Conservation (phyloP, 2,888 invertebrate species). For the Chaitophorus viminalis region DNA sequence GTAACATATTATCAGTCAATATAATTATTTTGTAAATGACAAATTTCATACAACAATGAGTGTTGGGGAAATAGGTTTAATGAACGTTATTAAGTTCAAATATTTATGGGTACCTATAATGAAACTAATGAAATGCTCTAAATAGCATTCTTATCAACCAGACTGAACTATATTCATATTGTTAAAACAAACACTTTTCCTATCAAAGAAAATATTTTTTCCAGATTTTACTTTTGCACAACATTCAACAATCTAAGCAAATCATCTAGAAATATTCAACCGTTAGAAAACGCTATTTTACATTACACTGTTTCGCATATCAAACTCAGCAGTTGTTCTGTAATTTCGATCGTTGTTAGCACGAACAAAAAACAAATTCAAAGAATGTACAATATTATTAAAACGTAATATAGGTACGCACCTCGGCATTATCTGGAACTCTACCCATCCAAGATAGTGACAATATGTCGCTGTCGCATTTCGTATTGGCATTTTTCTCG, state of each 20-base stretch:
- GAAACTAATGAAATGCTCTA: too few relatives aligned
- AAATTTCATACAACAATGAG: neutral
- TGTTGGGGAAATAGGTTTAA: neutral
- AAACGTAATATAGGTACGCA: neutral
- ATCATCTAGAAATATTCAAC: neutral
- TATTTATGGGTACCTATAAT: neutral
- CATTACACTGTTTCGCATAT: too few relatives aligned
- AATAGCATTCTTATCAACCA: too few relatives aligned
- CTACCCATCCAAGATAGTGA: slow-evolving; percentile 99
- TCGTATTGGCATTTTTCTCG: slow-evolving; percentile 91
- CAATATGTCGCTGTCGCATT: slow-evolving; percentile 94
- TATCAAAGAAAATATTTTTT: too few relatives aligned
- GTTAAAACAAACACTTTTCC: too few relatives aligned
- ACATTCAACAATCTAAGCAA: too few relatives aligned
- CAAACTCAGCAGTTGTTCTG: neutral
- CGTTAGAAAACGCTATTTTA: neutral
- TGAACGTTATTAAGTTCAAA: neutral
- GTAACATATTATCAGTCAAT: too few relatives aligned
- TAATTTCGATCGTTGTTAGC: neutral
- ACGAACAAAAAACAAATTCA: too few relatives aligned
- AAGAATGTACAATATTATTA: neutral
- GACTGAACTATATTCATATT: too few relatives aligned
- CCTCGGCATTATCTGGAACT: slow-evolving; percentile 82
- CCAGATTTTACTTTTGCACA: too few relatives aligned
- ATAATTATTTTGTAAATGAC: neutral